phyloP scores from a whole-genome alignment of 2,797 vertebrate species.

The Sebastes oblongus region DNA sequence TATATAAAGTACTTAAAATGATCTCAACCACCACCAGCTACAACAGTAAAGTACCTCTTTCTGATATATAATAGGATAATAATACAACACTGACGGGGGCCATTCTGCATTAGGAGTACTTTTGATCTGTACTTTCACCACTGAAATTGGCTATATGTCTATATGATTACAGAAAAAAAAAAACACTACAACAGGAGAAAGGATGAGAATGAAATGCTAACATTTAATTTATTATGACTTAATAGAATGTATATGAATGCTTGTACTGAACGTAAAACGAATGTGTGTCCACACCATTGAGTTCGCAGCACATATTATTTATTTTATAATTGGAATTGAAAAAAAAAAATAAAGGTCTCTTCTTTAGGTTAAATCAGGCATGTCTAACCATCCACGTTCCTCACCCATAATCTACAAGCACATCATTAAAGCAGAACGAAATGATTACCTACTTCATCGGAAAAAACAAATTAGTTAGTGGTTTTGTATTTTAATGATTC shows the following conservation, averaged over 20 bases:
- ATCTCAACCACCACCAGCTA: background rate
- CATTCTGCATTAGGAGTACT: background rate
- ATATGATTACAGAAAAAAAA: background rate
- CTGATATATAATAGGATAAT: too few relatives aligned
- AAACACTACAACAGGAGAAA: background rate
- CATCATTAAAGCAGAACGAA: constrained; percentile 59
- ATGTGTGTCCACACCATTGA: background rate
- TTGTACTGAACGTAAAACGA: background rate
- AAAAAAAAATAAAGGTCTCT: constrained; percentile 14
- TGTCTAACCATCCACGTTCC: constrained; percentile 3
- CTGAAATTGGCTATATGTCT: background rate
- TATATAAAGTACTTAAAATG: background rate
- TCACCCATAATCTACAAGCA: constrained; percentile 9
- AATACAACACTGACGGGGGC: background rate
- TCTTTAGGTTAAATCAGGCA: constrained; percentile 51
- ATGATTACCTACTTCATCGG: background rate
- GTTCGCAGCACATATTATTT: constrained; percentile 42
- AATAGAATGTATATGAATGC: background rate
- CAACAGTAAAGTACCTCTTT: background rate
- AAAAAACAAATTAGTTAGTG: constrained; percentile 1
- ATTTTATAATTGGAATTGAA: constrained; percentile 10
- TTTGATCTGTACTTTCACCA: background rate
- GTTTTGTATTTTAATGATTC: constrained; percentile 61
- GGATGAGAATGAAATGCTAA: background rate
- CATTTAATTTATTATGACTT: constrained; percentile 22